Evolutionary conservation across 1,140 invertebrate genomes (phyloP), one percentile per base, ranked within the genome.

Genomic region (Sesamia nonagrioides): DNA sequence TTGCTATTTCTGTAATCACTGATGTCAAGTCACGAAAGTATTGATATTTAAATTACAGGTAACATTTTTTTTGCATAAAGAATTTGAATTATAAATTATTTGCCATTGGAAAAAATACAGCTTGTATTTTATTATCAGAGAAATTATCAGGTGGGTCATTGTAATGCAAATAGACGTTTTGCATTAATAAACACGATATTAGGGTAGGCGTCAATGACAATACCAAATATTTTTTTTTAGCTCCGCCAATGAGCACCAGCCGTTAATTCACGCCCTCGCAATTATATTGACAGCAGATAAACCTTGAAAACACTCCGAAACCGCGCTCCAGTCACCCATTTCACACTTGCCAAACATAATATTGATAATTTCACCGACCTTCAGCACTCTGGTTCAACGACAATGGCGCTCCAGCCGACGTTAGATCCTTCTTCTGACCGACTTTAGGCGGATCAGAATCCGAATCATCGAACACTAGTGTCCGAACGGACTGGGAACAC

Each of bases 401-500:
- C 72, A 92, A 88, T 21, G 91, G 88, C 21, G 85, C 88, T 72
- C 82, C 89, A 45, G 91, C 84, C 66, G 92, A 82, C 40, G 87
- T 82, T 79, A 92, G 79, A 69, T 94, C 91, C 83, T 92, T 94
- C 74, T 91, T 95, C 92, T 88, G 91, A 42, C 85, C 91, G 77
- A 83, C 77, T 84, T 94, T 95, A 68, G 91, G 89, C 75, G 83
- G 87, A 84, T 95, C 93, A 54, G 89, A 90, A 79, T 94, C 93
- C 61, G 93, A 93, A 90, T 94, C 93, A 69, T 95, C 94, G 86
- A 95, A 95, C 88, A 93, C 88, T 77, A 95, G 93, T 85, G 94
- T 95, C 90, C 94, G 87, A 50, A 95, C 94, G 63, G 93, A 95
- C 83, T 95, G 94, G 50, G 94, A 94, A 90, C 93, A 94, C 84